Conservation (phyloP, 1,140 invertebrate genomes). For the Babylonia areolata region DNA sequence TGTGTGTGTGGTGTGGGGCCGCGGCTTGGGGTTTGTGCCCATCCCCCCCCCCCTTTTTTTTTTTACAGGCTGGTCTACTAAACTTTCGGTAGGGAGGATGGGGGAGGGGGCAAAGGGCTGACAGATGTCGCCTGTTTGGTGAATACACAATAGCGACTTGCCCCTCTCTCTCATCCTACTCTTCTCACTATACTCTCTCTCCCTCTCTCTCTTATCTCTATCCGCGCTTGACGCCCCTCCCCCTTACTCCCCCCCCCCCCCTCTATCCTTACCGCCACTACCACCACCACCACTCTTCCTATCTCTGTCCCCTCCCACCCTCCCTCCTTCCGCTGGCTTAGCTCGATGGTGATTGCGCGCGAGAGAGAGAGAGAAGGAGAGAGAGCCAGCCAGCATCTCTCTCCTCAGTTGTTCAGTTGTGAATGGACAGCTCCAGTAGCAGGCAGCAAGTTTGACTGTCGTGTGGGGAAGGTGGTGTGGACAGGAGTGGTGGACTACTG, state of each 20-base stretch:
- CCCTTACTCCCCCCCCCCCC: background rate
- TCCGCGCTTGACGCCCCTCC: background rate
- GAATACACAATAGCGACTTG: slow-evolving; percentile 42
- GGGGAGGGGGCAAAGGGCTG: background rate
- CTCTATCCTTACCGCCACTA: background rate
- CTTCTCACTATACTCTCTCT: background rate
- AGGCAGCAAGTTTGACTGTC: background rate
- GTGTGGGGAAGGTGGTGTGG: background rate
- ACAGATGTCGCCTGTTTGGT: slow-evolving; percentile 39
- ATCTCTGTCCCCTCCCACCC: background rate
- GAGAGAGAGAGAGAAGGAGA: too few species aligned
- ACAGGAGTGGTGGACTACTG: too few species aligned
- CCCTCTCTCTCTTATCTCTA: slow-evolving; percentile 12
- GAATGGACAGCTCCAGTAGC: background rate
- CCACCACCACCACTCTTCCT: too few species aligned
- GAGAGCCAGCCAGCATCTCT: background rate
- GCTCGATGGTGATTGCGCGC: too few species aligned
- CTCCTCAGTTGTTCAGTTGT: background rate
- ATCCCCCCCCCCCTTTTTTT: slow-evolving; percentile 1
- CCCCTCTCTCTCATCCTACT: background rate
- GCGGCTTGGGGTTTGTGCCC: background rate
- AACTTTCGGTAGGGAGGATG: background rate
- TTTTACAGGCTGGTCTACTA: slow-evolving; percentile 30
- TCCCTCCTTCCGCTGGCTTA: background rate
- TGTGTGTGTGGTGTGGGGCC: too few species aligned